phyloP scores from a whole-genome alignment of 1,140 invertebrate species.

The Brachionus paranguensis region DNA sequence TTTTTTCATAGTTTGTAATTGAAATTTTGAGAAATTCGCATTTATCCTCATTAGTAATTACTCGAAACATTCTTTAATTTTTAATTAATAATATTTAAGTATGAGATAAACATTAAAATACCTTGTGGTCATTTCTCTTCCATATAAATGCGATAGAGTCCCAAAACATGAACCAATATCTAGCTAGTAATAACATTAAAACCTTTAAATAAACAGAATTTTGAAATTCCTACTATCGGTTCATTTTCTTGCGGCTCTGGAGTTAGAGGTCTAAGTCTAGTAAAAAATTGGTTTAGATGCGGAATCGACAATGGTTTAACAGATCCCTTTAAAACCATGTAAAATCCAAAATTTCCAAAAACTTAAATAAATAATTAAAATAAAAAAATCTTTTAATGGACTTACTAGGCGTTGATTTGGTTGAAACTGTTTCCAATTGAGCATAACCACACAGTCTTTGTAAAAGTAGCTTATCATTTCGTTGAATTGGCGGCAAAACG shows the following conservation, averaged over 20 bases:
- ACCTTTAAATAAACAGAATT: background rate
- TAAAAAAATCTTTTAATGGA: background rate
- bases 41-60: slow-evolving; percentile 47
- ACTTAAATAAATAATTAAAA: slow-evolving; percentile 42
- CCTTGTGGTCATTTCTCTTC: slow-evolving; percentile 46
- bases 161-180: slow-evolving; percentile 51
- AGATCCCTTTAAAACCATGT: slow-evolving; percentile 50
- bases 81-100: background rate
- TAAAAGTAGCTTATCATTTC: background rate
- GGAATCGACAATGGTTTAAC: slow-evolving; percentile 43
- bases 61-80: slow-evolving; percentile 47
- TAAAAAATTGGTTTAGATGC: background rate
- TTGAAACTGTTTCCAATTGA: background rate
- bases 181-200: slow-evolving; percentile 43
- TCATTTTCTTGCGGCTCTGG: slow-evolving; percentile 3
- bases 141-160: slow-evolving; percentile 47
- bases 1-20: slow-evolving; percentile 47
- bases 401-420: background rate
- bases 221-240: background rate
- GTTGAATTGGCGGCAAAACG: slow-evolving; percentile 46
- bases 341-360: slow-evolving; percentile 51
- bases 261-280: background rate
- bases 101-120: slow-evolving; percentile 40
- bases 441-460: background rate
- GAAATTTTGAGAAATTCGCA: slow-evolving; percentile 53